phyloP scores from a whole-genome alignment of 2,888 invertebrate species.

The Tribolium freemani region DNA sequence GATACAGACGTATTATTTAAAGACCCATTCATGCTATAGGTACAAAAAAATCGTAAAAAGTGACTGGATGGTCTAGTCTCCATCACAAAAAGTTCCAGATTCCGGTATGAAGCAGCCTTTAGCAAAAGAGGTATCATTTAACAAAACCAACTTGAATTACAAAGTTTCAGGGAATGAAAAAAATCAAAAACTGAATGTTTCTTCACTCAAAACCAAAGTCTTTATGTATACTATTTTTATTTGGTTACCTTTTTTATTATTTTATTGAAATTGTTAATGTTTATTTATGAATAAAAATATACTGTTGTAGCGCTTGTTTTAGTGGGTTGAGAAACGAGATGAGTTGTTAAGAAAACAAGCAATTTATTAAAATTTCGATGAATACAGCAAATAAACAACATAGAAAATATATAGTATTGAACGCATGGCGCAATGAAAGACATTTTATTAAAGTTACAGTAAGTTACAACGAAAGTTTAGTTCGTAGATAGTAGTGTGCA shows the following conservation, averaged over 20 bases:
- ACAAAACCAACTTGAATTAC: neutral
- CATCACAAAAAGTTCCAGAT: no score
- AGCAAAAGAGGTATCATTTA: no score
- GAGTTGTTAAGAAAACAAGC: constrained; percentile 49
- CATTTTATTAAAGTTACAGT: constrained; percentile 44
- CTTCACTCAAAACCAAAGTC: neutral
- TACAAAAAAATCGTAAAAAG: no score
- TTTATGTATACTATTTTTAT: neutral
- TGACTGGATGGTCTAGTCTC: no score
- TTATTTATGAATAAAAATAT: constrained; percentile 25
- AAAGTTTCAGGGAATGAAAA: neutral
- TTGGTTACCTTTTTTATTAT: constrained; percentile 12
- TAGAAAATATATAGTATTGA: constrained; percentile 53
- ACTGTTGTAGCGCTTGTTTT: constrained; percentile 11
- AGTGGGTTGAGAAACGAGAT: neutral
- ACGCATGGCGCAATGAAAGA: constrained; percentile 54
- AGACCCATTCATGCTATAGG: no score
- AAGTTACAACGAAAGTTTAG: constrained; percentile 44
- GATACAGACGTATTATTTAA: neutral
- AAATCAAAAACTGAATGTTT: neutral
- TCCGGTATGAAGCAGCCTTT: no score
- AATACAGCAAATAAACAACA: constrained; percentile 55
- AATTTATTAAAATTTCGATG: constrained; percentile 52
- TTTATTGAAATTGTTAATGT: constrained; percentile 33
- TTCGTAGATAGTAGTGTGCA: constrained; percentile 46